These are phyloP conservation scores for Mimachlamys varia DNA, from an alignment of 2,888 invertebrate genomes.

Conservation along the genomic window DNA sequence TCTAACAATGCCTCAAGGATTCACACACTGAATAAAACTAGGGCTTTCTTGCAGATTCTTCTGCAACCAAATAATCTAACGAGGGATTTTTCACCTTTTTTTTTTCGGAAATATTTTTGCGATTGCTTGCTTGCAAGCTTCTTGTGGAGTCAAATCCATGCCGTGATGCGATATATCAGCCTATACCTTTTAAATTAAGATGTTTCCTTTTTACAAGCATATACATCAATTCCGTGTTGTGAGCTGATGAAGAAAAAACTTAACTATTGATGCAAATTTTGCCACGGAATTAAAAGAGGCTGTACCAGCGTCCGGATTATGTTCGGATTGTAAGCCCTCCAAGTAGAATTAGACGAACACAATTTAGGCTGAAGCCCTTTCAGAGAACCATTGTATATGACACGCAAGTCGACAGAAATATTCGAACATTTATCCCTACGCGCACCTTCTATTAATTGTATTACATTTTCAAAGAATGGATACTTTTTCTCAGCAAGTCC, in stretches of 20 bases:
- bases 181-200: constrained; percentile 31
- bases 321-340: not conserved
- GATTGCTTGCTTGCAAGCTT: constrained; percentile 21
- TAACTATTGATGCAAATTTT: constrained; percentile 6
- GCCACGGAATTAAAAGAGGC: constrained; percentile 4
- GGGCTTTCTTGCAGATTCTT: constrained; percentile 17
- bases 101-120: not conserved
- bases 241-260: not conserved
- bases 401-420: not conserved
- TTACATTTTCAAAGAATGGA: not conserved
- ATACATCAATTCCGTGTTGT: constrained; percentile 14
- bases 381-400: not conserved
- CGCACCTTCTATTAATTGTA: not conserved
- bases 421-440: not conserved
- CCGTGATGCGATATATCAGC: not conserved
- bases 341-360: not conserved
- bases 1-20: constrained; percentile 18
- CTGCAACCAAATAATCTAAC: constrained; percentile 7
- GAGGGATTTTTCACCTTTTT: constrained; percentile 28
- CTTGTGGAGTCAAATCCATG: constrained; percentile 8
- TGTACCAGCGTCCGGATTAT: constrained; percentile 9
- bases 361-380: constrained; percentile 17
- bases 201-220: constrained; percentile 31
- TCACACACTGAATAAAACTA: constrained; percentile 13
- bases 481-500: not conserved